A percentile compares a stretch with the other conserved stretches of the same genome.
These are phyloP conservation scores for Brachirus orientalis DNA, from an alignment of 2,113 vertebrate species.

Conservation along the genomic window DNA sequence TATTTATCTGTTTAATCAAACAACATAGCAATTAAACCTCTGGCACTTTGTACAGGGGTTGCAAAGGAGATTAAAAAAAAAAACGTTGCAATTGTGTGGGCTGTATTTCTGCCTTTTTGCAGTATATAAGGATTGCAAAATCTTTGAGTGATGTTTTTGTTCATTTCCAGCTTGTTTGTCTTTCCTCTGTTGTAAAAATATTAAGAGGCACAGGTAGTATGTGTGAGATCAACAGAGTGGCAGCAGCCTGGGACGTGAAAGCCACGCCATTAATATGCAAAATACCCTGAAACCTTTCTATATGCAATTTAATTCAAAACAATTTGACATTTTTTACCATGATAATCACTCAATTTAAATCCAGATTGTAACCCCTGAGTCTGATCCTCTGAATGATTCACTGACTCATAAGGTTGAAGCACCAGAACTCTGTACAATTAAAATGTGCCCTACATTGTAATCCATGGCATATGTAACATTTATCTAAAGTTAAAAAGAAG, in stretches of 20 bases:
- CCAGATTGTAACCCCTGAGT: neutral
- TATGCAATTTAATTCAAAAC: too few relatives aligned
- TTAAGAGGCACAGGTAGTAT: too few relatives aligned
- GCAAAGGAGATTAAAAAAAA: conserved; percentile 14
- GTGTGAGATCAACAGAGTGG: too few relatives aligned
- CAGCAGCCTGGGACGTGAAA: too few relatives aligned
- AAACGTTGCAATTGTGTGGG: neutral
- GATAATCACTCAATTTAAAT: neutral
- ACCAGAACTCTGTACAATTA: neutral
- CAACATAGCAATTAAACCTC: neutral
- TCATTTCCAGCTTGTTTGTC: too few relatives aligned
- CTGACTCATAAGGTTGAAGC: neutral
- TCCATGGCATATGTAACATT: neutral
- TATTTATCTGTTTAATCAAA: conserved; percentile 1
- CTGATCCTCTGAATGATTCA: neutral
- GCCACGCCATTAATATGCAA: too few relatives aligned
- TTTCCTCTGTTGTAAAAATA: too few relatives aligned
- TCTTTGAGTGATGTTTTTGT: too few relatives aligned
- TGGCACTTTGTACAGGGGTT: neutral
- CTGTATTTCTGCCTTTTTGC: too few relatives aligned
- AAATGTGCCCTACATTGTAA: too few relatives aligned
- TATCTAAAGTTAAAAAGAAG: neutral
- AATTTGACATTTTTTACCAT: neutral
- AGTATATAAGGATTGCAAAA: too few relatives aligned
- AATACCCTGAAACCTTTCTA: too few relatives aligned